A percentile compares a stretch with the other conserved stretches of the same genome.
phyloP scores from a whole-genome alignment of 2,888 invertebrate species.

The Folsomia candida region DNA sequence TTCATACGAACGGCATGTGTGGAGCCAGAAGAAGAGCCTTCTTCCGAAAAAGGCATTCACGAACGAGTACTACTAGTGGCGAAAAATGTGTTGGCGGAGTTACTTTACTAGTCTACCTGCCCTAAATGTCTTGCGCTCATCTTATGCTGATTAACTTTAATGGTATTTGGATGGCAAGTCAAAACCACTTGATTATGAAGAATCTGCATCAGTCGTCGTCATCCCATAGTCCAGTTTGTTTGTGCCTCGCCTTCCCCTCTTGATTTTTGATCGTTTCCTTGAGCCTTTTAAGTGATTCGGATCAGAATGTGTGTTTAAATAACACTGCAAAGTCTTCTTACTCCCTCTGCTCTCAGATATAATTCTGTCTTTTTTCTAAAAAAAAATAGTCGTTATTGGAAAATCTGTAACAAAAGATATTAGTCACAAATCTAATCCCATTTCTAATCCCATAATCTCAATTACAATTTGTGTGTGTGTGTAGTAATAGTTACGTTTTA shows the following conservation, averaged over 20 bases:
- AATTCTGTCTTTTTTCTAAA: too few species aligned
- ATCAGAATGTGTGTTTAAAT: neutral
- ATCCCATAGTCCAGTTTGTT: conserved; percentile 15
- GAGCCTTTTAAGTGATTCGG: conserved; percentile 3
- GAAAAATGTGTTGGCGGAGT: conserved; percentile 50
- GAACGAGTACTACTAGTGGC: too few species aligned
- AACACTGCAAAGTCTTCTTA: too few species aligned
- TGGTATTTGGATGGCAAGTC: conserved; percentile 17
- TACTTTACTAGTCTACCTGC: conserved; percentile 47
- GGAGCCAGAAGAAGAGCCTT: neutral
- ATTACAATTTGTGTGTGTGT: too few species aligned
- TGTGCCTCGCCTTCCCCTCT: conserved; percentile 15
- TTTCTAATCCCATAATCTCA: too few species aligned
- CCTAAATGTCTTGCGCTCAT: conserved; percentile 48
- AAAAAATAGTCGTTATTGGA: too few species aligned
- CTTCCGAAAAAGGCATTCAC: conserved; percentile 50
- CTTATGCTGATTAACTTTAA: conserved; percentile 19
- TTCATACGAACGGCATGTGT: neutral
- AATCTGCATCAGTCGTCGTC: conserved; percentile 12
- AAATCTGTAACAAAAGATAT: too few species aligned
- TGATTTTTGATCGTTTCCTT: conserved; percentile 1
- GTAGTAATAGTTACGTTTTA: too few species aligned
- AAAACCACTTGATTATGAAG: conserved; percentile 12
- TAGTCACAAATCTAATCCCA: too few species aligned
- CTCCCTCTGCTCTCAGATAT: neutral